These are phyloP conservation scores for Drosophila nebulosa DNA, from an alignment of 1,140 invertebrate species.

Conservation along the genomic window DNA sequence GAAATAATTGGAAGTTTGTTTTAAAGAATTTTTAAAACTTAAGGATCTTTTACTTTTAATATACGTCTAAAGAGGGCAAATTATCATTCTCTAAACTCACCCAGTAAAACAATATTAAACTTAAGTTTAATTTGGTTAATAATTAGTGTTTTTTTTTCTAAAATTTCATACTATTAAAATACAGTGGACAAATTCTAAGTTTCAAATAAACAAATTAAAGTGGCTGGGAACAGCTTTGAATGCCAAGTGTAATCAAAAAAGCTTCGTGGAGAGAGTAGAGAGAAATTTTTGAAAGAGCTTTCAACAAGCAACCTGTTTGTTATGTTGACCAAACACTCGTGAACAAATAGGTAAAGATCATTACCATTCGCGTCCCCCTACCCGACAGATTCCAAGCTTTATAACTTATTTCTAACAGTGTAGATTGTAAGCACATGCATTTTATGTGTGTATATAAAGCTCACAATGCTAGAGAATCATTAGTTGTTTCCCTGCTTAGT, in stretches of 20 bases:
- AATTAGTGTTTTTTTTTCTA: no score
- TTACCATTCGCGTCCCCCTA: background rate
- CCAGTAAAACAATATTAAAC: no score
- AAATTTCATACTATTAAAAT: no score
- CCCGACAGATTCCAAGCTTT: slow-evolving; percentile 5
- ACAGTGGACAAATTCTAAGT: no score
- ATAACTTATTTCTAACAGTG: background rate
- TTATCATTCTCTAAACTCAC: no score
- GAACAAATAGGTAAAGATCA: background rate
- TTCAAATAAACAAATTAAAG: no score
- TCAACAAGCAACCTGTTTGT: background rate
- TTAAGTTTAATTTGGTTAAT: no score
- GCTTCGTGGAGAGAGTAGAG: background rate
- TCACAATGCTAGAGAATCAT: slow-evolving; percentile 7
- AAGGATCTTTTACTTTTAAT: no score
- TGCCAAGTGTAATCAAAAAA: background rate
- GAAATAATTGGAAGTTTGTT: no score
- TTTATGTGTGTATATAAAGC: background rate
- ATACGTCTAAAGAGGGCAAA: no score
- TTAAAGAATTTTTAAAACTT: no score
- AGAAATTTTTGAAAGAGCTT: background rate
- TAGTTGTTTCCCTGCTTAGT: slow-evolving; percentile 8
- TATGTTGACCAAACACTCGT: background rate
- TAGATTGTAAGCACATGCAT: background rate
- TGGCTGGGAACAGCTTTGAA: background rate